Evolutionary conservation across 1,140 invertebrate species (phyloP).

Genomic region (Drosophila punjabiensis): DNA sequence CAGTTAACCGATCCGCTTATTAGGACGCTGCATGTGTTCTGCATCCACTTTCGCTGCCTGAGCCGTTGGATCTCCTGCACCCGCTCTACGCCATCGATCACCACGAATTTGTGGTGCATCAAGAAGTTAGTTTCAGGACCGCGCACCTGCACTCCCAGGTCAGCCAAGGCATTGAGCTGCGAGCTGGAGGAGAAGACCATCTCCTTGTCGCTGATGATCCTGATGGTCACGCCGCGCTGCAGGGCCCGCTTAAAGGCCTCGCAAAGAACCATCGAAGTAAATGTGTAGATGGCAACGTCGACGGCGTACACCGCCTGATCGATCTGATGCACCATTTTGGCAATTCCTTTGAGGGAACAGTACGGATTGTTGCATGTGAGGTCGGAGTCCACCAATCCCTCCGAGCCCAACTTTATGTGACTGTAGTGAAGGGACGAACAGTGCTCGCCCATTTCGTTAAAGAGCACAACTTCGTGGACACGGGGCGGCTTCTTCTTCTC

Average conservation of each 20-base stretch:
- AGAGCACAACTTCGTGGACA: slow-evolving; percentile 46
- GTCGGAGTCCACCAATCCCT: accelerated
- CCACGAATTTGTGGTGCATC: slow-evolving; percentile 79
- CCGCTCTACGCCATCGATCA: slow-evolving; percentile 55
- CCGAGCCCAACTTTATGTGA: not conserved
- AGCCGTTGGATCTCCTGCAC: slow-evolving; percentile 30
- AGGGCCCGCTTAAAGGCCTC: slow-evolving; percentile 48
- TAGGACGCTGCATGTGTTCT: slow-evolving; percentile 9
- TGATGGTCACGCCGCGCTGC: slow-evolving; percentile 52
- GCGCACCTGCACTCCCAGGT: slow-evolving; percentile 44
- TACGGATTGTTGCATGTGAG: slow-evolving; percentile 32
- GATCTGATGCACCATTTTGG: slow-evolving; percentile 43
- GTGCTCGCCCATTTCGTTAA: slow-evolving; percentile 49
- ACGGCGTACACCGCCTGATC: slow-evolving; percentile 64
- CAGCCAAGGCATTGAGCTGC: slow-evolving; percentile 22
- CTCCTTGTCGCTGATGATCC: slow-evolving; percentile 66
- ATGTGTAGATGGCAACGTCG: slow-evolving; percentile 74
- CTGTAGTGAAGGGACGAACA: not conserved
- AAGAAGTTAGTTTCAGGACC: slow-evolving; percentile 33
- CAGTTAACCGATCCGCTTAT: slow-evolving; percentile 73
- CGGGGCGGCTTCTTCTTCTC: not conserved
- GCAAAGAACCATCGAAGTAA: slow-evolving; percentile 32
- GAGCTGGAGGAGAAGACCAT: slow-evolving; percentile 55
- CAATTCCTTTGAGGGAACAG: slow-evolving; percentile 37
- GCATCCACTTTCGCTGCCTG: slow-evolving; percentile 1